Base-by-base conservation (phyloP, 2,113 vertebrate genomes). In the Eclectus roratus region DNA sequence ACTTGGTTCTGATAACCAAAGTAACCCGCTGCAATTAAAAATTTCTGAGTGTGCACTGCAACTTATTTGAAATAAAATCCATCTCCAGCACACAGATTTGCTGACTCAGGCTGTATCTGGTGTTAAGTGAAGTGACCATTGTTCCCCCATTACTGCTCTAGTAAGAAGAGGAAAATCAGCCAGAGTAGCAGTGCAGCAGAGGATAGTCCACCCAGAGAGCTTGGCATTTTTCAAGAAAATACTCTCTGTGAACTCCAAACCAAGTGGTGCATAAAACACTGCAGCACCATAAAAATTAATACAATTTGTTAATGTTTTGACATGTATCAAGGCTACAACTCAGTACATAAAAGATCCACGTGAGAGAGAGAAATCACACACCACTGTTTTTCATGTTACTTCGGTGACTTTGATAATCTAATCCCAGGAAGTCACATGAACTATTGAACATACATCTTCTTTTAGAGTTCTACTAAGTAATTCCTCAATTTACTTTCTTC, bases 151-250 rank as follows among this genome's bases (percentile, higher is more conserved):
- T 55, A 11, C 37, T 43, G 25, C 41, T 73, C 9, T 52, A 5
- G n/a, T 14, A 43, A 24, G 12, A 77, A n/a, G 37, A 47, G 29
- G 6, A 66, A 64, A 71, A 35, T 60, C 33, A 91, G n/a, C 2
- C 72, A 80, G 44, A 44, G 58, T 1, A 87, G 79, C 56, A 89
- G 35, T 2, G 15, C 4, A 68, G 65, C 56, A 64, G 33, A 56
- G 17, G 27, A 74, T 0, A 35, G 25, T 9, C 21, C 60, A 52
- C 2, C 13, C 3, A 0, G 7, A 78, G 8, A 35, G 15, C 76
- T 27, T 7, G 20, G 61, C 2, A 9, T 71, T 47, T 61, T 70
- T 61, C 72, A 55, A 39, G 55, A 39, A 80, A 92, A 73, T 7
- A 65, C 16, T 23, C 41, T 29, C 3, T 7, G 19, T 23, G 37